Percentiles rank a stretch among this genome's conserved stretches.
phyloP scores from a whole-genome alignment of 2,797 vertebrate genomes.

The Diceros bicornis region DNA sequence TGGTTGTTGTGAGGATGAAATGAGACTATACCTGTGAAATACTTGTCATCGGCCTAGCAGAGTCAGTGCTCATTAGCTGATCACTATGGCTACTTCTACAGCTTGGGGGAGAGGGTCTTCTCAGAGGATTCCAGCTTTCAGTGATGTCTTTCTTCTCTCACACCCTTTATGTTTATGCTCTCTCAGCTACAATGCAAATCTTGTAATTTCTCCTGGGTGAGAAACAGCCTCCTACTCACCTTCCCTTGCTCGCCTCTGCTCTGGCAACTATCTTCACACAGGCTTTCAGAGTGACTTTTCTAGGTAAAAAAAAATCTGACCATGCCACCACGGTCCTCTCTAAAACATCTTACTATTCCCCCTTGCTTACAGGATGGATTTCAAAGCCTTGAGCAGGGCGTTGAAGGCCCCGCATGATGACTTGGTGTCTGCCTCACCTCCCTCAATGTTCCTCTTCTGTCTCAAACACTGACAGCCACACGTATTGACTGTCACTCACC shows the following conservation, averaged over 20 bases:
- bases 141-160: background rate
- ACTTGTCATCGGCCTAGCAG: background rate
- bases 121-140: background rate
- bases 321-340: background rate
- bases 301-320: background rate
- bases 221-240: background rate
- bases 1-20: background rate
- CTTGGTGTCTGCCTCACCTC: background rate
- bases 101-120: background rate
- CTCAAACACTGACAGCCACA: background rate
- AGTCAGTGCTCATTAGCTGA: background rate
- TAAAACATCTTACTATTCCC: background rate
- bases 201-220: background rate
- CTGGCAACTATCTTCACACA: background rate
- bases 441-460: background rate
- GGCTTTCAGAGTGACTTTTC: background rate
- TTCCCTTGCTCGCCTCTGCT: background rate
- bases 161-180: background rate
- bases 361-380: background rate
- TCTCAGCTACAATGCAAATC: background rate
- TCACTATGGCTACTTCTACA: background rate
- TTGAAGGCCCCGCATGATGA: fast-evolving
- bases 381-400: background rate
- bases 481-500: background rate
- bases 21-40: background rate